phyloP scores from a whole-genome alignment of 92 coral and sea anemone species.

The Desmophyllum pertusum region DNA sequence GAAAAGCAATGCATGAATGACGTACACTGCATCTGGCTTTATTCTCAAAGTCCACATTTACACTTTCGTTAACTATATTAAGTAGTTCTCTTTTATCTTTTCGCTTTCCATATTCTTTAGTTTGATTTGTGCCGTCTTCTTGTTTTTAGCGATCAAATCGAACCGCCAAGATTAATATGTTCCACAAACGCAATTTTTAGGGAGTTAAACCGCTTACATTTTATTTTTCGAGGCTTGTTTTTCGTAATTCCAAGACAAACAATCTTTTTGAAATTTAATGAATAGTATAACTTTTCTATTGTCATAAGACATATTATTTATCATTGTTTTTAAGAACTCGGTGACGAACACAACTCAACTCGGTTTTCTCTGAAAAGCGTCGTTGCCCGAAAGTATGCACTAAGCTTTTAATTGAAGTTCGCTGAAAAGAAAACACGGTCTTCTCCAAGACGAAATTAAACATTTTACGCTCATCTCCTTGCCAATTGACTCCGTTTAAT shows the following conservation, averaged over 20 bases:
- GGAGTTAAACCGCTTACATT: background rate
- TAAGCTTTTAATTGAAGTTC: background rate
- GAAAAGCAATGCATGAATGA: background rate
- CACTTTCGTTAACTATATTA: background rate
- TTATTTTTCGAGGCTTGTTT: background rate
- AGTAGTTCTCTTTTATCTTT: background rate
- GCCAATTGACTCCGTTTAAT: conserved; percentile 6
- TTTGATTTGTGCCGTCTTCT: background rate
- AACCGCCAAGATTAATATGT: background rate
- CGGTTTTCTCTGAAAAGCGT: background rate
- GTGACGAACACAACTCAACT: background rate
- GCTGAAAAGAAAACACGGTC: background rate
- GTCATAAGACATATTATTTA: background rate
- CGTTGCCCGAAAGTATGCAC: background rate
- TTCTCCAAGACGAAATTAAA: background rate
- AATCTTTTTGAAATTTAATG: conserved; percentile 10
- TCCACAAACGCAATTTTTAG: background rate
- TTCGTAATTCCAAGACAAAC: conserved; percentile 20
- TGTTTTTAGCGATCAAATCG: background rate
- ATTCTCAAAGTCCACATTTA: background rate
- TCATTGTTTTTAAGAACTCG: background rate
- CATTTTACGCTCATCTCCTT: background rate
- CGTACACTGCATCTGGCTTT: background rate
- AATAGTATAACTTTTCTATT: background rate
- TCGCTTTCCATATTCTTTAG: background rate